Evolutionary conservation across 2,113 vertebrate species (phyloP), one percentile per base, ranked within the genome.

Genomic region (Pleuronectes platessa): DNA sequence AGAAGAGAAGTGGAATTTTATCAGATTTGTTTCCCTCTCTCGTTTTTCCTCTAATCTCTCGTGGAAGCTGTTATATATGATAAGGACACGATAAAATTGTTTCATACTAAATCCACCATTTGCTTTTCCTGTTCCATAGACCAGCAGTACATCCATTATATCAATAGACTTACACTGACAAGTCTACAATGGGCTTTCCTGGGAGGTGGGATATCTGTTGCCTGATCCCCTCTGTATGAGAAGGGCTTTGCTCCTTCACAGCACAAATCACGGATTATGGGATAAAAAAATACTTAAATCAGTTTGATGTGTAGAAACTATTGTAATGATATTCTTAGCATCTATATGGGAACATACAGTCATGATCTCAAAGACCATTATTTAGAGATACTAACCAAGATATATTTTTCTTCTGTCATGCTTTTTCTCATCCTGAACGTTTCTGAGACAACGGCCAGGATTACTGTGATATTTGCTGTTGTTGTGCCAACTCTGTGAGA

Each of bases 1-100:
- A 21, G 63, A 24, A 49, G 65, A 66, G 64, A 24, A 26, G 35
- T 70, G n/a, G 53, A 63, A 79, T 68, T 65, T 70, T 68, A 42
- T 45, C 2, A 18, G 5, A 6, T 40, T 15, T 27, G 2, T 10
- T 40, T 5, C 40, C 27, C 31, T 6, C 51, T 54, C 9, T 15
- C 64, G 61, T 4, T 15, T 4, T 12, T 51, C 63, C 63, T 49
- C 55, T 8, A 15, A 42, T 42, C 61, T 31, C 6, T 60, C 55
- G 20, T 64, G 18, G 17, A 69, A 20, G 8, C 5, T 51, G n/a
- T 53, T 31, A 40, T 5, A 56, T 72, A 42, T 47, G 59, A 61
- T 58, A 61, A 53, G 15, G 5, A 51, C 18, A 51, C 8, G 65
- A 47, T 71, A 18, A 26, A 78, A 68, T 51, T 18, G 55, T 6